Conservation (phyloP, 1,140 invertebrate genomes). For the Pseudomyrmex gracilis region DNA sequence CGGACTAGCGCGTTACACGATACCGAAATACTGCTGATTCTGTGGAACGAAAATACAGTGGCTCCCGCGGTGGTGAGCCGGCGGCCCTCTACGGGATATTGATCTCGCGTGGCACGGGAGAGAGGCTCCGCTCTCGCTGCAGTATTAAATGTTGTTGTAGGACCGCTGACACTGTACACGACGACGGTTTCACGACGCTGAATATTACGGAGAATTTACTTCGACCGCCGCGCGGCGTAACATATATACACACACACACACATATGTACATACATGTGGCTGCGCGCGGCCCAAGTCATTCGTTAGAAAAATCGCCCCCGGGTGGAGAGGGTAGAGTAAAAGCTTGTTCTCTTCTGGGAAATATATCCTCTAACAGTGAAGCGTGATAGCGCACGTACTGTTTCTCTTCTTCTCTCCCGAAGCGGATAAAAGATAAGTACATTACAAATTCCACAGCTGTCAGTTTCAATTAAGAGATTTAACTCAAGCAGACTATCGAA, state of each 20-base stretch:
- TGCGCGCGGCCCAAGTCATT: constrained; percentile 35
- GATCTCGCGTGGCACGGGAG: constrained; percentile 57
- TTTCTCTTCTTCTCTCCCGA: background rate
- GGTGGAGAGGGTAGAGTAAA: background rate
- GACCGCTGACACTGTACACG: constrained; percentile 42
- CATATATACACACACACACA: background rate
- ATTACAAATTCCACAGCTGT: background rate
- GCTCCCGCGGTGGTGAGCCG: constrained; percentile 28
- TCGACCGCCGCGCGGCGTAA: constrained; percentile 4
- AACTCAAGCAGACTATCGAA: background rate
- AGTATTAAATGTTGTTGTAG: constrained; percentile 62
- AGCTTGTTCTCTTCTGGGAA: constrained; percentile 19
- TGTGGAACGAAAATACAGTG: constrained; percentile 63
- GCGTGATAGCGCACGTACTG: background rate
- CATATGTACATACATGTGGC: background rate
- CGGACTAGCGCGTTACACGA: background rate
- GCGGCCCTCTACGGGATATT: constrained; percentile 67
- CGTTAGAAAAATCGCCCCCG: constrained; percentile 21
- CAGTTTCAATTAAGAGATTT: constrained; percentile 8
- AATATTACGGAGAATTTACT: constrained; percentile 65
- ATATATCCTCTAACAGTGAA: background rate
- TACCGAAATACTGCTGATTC: constrained; percentile 62
- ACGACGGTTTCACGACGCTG: constrained; percentile 20
- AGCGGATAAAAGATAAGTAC: background rate
- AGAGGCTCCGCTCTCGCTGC: constrained; percentile 30